Conservation (phyloP, 2,888 invertebrate genomes). For the Pinctada fucata region DNA sequence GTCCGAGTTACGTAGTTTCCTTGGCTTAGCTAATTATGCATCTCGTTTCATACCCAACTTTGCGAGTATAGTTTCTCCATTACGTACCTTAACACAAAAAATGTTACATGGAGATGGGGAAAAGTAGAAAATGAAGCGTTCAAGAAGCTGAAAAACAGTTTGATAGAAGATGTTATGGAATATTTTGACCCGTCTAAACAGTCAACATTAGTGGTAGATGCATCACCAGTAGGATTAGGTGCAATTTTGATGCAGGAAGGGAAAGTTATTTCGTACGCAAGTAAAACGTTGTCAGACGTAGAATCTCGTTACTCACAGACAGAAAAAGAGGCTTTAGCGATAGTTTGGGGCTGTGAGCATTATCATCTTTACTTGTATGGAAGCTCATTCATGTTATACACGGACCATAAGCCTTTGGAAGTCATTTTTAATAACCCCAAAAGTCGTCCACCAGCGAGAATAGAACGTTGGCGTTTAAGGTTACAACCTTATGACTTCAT, state of each 20-base stretch:
- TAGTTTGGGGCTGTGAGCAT: slow-evolving; percentile 56
- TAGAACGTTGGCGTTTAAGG: slow-evolving; percentile 43
- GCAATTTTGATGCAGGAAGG: slow-evolving; percentile 45
- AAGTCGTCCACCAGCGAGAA: slow-evolving; percentile 39
- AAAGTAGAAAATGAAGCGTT: slow-evolving; percentile 1
- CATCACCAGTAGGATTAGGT: slow-evolving; percentile 49
- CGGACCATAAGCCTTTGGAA: slow-evolving; percentile 62
- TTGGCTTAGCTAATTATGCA: slow-evolving; percentile 10
- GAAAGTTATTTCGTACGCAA: slow-evolving; percentile 39
- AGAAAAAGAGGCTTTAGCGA: slow-evolving; percentile 53
- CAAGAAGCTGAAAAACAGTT: background rate
- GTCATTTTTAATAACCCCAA: slow-evolving; percentile 55
- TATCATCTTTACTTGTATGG: slow-evolving; percentile 60
- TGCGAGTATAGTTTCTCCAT: slow-evolving; percentile 5
- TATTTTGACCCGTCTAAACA: slow-evolving; percentile 10
- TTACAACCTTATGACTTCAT: slow-evolving; percentile 45
- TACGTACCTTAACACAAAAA: slow-evolving; percentile 5
- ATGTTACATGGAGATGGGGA: slow-evolving; percentile 9
- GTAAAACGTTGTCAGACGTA: slow-evolving; percentile 38
- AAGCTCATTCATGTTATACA: slow-evolving; percentile 49
- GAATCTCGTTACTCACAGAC: slow-evolving; percentile 56
- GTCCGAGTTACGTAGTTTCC: background rate
- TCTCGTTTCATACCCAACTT: slow-evolving; percentile 18
- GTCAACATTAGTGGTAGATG: slow-evolving; percentile 39
- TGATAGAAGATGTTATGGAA: slow-evolving; percentile 8